Evolutionary conservation across 2,113 vertebrate species (phyloP).

Genomic region (Ornithorhynchus anatinus): DNA sequence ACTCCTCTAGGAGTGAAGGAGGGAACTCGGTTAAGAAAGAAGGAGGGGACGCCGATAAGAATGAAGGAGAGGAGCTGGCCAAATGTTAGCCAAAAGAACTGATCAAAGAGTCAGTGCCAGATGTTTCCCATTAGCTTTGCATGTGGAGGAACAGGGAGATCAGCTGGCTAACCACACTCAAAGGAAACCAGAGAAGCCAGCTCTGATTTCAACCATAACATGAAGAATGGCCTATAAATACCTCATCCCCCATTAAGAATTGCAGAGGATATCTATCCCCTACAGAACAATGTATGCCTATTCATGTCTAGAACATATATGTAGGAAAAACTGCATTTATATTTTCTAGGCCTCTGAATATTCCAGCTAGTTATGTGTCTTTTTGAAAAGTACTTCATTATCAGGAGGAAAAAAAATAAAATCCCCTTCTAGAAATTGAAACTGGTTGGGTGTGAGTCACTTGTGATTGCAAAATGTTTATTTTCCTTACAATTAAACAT

Average conservation of each 20-base stretch:
- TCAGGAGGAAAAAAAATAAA: slow-evolving; percentile 23
- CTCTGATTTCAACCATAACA: slow-evolving; percentile 69
- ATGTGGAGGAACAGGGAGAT: slow-evolving; percentile 55
- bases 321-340: slow-evolving; percentile 20
- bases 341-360: slow-evolving; percentile 21
- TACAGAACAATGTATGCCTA: too few relatives aligned
- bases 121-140: slow-evolving; percentile 67
- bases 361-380: too few relatives aligned
- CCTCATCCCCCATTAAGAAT: slow-evolving; percentile 40
- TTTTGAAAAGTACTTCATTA: too few relatives aligned
- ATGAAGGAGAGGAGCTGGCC: slow-evolving; percentile 67
- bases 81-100: slow-evolving; percentile 61
- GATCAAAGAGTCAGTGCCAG: slow-evolving; percentile 71
- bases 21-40: too few relatives aligned
- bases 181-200: slow-evolving; percentile 70
- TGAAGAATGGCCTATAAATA: slow-evolving; percentile 67
- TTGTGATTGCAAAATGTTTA: background rate
- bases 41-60: slow-evolving; percentile 62
- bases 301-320: slow-evolving; percentile 56
- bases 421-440: background rate
- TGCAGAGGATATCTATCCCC: slow-evolving; percentile 47
- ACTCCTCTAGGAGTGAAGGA: too few relatives aligned
- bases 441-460: background rate
- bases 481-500: slow-evolving; percentile 4
- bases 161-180: slow-evolving; percentile 63